Evolutionary conservation across 2,888 invertebrate species (phyloP).

Genomic region (Pedicia rivosa): DNA sequence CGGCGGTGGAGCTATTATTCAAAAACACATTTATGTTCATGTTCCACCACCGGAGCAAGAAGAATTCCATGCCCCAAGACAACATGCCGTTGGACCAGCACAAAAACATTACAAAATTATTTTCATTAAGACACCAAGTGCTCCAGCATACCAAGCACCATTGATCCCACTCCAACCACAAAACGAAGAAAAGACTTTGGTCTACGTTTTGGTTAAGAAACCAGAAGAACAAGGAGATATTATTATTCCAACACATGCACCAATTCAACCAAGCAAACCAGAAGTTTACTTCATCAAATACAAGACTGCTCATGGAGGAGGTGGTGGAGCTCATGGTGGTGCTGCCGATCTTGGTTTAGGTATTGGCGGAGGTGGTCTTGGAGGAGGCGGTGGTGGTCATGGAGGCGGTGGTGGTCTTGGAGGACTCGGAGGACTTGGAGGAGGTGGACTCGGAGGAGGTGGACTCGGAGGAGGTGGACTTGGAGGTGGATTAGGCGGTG

Average conservation of each 20-base stretch:
- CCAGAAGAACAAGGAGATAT: constrained; percentile 74
- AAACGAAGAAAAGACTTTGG: constrained; percentile 75
- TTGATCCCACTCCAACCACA: constrained; percentile 64
- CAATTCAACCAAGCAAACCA: constrained; percentile 74
- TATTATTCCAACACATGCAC: constrained; percentile 57
- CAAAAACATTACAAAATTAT: constrained; percentile 87
- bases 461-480: not conserved
- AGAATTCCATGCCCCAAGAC: constrained; percentile 46
- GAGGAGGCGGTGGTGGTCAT: constrained; percentile 8
- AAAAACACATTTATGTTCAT: too few species aligned
- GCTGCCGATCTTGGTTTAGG: constrained; percentile 17
- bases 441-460: too few species aligned
- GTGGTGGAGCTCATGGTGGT: constrained; percentile 13
- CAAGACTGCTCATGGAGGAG: constrained; percentile 30
- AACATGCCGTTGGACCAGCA: constrained; percentile 50
- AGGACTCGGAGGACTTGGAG: too few species aligned
- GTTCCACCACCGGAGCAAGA: too few species aligned
- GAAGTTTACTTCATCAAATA: constrained; percentile 68
- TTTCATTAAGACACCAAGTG: constrained; percentile 81
- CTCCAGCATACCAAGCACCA: constrained; percentile 66
- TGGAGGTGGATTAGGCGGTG: not conserved
- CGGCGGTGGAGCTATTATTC: too few species aligned
- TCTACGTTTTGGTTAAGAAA: constrained; percentile 77
- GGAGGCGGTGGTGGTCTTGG: too few species aligned
- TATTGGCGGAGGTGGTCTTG: constrained; percentile 5